phyloP scores from a whole-genome alignment of 2,888 invertebrate genomes.

The Candidula unifasciata region DNA sequence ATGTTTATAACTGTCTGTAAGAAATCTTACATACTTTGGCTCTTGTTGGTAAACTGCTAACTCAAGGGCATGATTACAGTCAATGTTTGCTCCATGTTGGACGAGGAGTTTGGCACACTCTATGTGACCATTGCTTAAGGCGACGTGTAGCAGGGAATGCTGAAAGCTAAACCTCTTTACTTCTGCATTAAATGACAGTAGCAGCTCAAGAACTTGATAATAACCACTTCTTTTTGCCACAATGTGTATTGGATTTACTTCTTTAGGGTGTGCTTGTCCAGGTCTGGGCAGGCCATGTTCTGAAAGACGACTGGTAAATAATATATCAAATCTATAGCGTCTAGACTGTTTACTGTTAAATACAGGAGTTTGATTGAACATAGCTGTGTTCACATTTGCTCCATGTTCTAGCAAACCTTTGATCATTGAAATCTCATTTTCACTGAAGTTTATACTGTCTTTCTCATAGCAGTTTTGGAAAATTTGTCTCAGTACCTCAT shows the following conservation, averaged over 20 bases:
- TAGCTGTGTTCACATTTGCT: neutral
- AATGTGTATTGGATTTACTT: neutral
- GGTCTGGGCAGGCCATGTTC: no score
- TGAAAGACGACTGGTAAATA: no score
- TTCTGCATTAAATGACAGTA: neutral
- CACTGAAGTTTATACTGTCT: neutral
- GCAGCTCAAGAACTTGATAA: neutral
- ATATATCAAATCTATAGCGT: no score
- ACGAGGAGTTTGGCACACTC: constrained; percentile 12
- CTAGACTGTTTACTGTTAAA: neutral
- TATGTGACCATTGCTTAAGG: neutral
- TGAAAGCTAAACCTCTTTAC: neutral
- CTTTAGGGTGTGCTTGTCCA: no score
- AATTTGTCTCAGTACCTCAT: neutral
- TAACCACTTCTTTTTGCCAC: neutral
- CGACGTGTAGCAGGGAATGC: neutral
- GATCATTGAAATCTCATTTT: neutral
- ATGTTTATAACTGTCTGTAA: neutral
- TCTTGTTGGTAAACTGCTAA: neutral
- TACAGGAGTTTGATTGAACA: neutral
- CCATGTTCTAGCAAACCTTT: neutral
- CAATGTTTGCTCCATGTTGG: constrained; percentile 1
- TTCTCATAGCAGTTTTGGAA: neutral
- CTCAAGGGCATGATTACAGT: neutral
- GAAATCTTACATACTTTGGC: neutral